These are phyloP conservation scores for Eidolon dupreanum DNA, from an alignment of 2,797 vertebrate species.

Conservation along the genomic window DNA sequence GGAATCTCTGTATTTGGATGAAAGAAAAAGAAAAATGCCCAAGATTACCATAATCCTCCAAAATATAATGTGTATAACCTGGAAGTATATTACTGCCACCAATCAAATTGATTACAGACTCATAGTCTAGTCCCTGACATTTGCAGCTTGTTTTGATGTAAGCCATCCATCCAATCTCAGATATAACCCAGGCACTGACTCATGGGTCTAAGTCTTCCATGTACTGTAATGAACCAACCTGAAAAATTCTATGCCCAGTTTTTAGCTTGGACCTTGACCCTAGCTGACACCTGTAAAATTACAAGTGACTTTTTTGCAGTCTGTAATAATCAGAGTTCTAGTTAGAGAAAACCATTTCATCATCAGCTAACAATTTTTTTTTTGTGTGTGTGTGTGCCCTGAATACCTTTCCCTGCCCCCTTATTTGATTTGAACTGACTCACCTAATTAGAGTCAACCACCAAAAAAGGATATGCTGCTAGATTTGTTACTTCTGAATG, in stretches of 20 bases:
- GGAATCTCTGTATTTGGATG: constrained; percentile 64
- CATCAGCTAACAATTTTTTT: constrained; percentile 63
- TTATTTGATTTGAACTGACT: constrained; percentile 68
- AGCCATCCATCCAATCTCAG: background rate
- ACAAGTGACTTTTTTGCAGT: constrained; percentile 63
- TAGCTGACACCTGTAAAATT: constrained; percentile 80
- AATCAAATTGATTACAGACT: background rate
- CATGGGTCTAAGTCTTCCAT: constrained; percentile 63
- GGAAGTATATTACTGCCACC: background rate
- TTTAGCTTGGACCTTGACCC: constrained; percentile 80
- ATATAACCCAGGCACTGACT: constrained; percentile 36
- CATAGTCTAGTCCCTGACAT: background rate
- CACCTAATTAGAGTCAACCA: constrained; percentile 70
- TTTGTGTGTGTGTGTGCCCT: too few species aligned
- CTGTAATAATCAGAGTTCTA: constrained; percentile 50
- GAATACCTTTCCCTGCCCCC: constrained; percentile 9
- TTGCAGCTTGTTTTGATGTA: background rate
- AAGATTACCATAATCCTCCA: constrained; percentile 18
- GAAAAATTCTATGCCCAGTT: constrained; percentile 57
- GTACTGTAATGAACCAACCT: constrained; percentile 71
- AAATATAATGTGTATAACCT: constrained; percentile 15
- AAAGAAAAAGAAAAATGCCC: constrained; percentile 24
- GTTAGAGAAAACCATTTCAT: constrained; percentile 73
- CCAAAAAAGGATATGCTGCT: constrained; percentile 54
- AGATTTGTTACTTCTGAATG: constrained; percentile 70